Evolutionary conservation across 2,113 vertebrate genomes (phyloP), one percentile per base, ranked within the genome.

Genomic region (Irena cyanogastra): DNA sequence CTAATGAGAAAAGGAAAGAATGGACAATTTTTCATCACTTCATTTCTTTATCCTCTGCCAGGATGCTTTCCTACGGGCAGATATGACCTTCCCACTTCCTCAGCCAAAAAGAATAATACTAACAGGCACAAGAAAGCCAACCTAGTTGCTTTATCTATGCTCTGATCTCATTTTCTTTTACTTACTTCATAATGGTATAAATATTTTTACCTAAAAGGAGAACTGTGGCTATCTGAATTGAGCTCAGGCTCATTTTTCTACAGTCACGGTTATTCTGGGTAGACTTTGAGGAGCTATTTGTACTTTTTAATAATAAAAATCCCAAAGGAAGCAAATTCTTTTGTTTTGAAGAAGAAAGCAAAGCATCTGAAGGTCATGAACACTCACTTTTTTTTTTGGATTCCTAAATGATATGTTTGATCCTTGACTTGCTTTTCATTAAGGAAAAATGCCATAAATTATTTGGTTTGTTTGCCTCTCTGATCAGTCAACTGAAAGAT

Each of bases 391-490:
- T 68, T 68, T 81, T 71, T 65, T 64, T 42, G 7, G 44, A 94
- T 95, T 96, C n/a, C 72, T 87, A 94, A 79, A 76, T 56, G 4
- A 33, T 82, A 56, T 33, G 23, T 94, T 93, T 96, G 96, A 94
- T 85, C 93, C 37, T 89, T 74, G 57, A 92, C 79, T 87, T 87
- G 88, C 70, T 93, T 92, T 93, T 95, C 65, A 95, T 95, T 97
- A 92, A 81, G 54, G 39, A 85, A 94, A 96, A 97, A 91, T 69
- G 65, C 52, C 77, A 93, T 96, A 89, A 97, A 86, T 97, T 95
- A 95, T 90, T 83, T 75, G 79, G 50, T 66, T 77, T 88, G 77
- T 82, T 92, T 96, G 74, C 54, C 50, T 84, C 80, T 90, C 83
- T 94, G 69, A 94, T 95, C 89, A 95, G 81, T 54, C 28, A 91